These are phyloP conservation scores for Toxotes lorentzi DNA, from an alignment of 2,797 vertebrate genomes.

Conservation along the genomic window DNA sequence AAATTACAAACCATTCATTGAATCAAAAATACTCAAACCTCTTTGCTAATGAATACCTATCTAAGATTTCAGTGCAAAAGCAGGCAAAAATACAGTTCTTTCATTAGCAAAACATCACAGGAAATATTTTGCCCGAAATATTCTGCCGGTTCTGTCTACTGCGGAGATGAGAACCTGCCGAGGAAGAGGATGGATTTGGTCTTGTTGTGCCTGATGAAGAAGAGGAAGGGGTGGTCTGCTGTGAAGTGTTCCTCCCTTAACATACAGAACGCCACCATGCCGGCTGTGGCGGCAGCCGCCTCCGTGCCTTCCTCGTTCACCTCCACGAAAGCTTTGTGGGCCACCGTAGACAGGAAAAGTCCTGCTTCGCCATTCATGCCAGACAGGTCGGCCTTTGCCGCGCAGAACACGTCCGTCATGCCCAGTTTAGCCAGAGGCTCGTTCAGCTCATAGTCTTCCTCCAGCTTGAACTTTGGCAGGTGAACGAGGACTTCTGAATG, in stretches of 20 bases:
- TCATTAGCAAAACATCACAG: constrained; percentile 10
- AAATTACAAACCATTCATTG: not conserved
- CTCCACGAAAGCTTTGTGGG: constrained; percentile 94
- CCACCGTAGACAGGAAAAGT: constrained; percentile 90
- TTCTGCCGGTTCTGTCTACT: constrained; percentile 61
- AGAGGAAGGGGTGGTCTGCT: constrained; percentile 94
- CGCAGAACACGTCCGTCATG: constrained; percentile 87
- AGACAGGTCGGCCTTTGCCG: constrained; percentile 87
- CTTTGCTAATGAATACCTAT: not conserved
- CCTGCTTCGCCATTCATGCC: constrained; percentile 88
- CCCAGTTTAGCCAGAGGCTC: constrained; percentile 86
- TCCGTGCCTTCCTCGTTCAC: constrained; percentile 97
- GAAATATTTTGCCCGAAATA: too few relatives aligned
- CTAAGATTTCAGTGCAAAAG: constrained; percentile 16
- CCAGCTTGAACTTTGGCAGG: constrained; percentile 93
- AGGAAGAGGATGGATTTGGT: constrained; percentile 90
- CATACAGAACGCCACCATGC: constrained; percentile 71
- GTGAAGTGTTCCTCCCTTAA: constrained; percentile 84
- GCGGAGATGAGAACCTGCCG: constrained; percentile 88
- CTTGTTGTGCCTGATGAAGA: constrained; percentile 91
- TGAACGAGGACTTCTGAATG: constrained; percentile 80
- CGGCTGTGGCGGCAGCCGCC: constrained; percentile 92
- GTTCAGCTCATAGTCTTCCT: constrained; percentile 88
- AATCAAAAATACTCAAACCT: not conserved
- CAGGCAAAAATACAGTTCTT: not conserved